Base-by-base conservation (phyloP, 1,140 invertebrate genomes). In the Brachionus sp. region DNA sequence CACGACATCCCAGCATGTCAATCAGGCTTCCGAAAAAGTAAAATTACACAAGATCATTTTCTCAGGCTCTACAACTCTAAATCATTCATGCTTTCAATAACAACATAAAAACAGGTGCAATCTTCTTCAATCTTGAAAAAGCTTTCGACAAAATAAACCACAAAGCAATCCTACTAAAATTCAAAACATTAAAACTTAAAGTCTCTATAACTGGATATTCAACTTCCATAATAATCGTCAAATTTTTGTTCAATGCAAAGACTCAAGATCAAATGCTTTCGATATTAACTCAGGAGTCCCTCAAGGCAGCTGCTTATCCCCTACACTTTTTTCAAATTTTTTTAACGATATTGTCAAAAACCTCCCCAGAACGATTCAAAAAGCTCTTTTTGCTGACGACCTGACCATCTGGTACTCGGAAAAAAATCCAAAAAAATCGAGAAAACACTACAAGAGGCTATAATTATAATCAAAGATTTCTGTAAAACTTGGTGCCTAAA, bases 131-230 rank as follows among this genome's bases (percentile, higher is more conserved):
- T 66, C 25, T 66, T n/a, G 64, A 66, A 66, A 66, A 66, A 37
- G 64, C 64, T 37, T 66, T 10, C 64, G 64, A 66, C 64, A 66
- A 37, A 66, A 66, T 66, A 66, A 33, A 37, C 25, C 64, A 66
- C 35, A 37, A 29, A 66, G 64, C 25, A 66, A 29, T 66, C 25
- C 64, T 66, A 6, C 5, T 5, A 5, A 66, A 66, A 66, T n/a
- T 66, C 25, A 66, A 66, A 66, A 10, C 25, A 66, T 13, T 33
- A 29, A 66, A 37, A 37, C 9, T 66, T 37, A 29, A 29, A 29
- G 35, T 37, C 64, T 66, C 25, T 29, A 37, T 66, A 29, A 33
- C 64, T 66, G 64, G 64, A 66, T 66, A 6, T 37, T 13, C 25
- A 33, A 10, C 64, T 66, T 33, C 64, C 64, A 13, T 37, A 66